Evolutionary conservation across 2,113 vertebrate species (phyloP), one percentile per base, ranked within the genome.

Genomic region (Pelecanus crispus): DNA sequence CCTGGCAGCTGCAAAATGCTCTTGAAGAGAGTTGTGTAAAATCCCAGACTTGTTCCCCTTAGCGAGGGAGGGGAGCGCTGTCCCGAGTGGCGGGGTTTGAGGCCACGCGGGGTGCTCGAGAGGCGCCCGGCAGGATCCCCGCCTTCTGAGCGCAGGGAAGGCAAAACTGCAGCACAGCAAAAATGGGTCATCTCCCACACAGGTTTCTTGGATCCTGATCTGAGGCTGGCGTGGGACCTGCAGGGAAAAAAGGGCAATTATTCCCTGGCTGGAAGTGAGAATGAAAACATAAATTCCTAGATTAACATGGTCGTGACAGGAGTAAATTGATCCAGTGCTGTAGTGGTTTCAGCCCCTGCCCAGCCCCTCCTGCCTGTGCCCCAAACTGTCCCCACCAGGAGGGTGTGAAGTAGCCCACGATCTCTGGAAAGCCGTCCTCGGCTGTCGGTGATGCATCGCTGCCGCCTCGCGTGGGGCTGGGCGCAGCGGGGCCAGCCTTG

Each of bases 391-490:
- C 22, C 16, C 44, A 5, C 18, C n/a, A 59, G 49, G 24, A 63
- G 13, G n/a, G n/a, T 1, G 8, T 26, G 42, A 50, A 17, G 52
- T 14, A 45, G 55, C 6, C 44, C 29, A 9, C 2, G 7, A 6
- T 40, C 36, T 56, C 58, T 1, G 6, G 36, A 55, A 44, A 42
- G 31, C 47, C 6, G 3, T 31, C 19, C 36, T 47, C 0, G 4
- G 6, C 61, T 38, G 12, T 21, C 0, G 1, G 19, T 12, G 50
- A 4, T 3, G 16, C 10, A 4, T 32, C 0, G 3, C 52, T 49
- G 2, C 62, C 0, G 4, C 53, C 38, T 31, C 1, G 4, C 0
- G 0, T 0, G 2, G 24, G 52, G 47, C 50, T 17, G 34, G 38
- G 44, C 0, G 5, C 44, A 19, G 31, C 2, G 29, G 36, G 28